These are phyloP conservation scores for Kryptolebias ocellatus DNA, from an alignment of 2,797 vertebrate genomes.

Conservation along the genomic window DNA sequence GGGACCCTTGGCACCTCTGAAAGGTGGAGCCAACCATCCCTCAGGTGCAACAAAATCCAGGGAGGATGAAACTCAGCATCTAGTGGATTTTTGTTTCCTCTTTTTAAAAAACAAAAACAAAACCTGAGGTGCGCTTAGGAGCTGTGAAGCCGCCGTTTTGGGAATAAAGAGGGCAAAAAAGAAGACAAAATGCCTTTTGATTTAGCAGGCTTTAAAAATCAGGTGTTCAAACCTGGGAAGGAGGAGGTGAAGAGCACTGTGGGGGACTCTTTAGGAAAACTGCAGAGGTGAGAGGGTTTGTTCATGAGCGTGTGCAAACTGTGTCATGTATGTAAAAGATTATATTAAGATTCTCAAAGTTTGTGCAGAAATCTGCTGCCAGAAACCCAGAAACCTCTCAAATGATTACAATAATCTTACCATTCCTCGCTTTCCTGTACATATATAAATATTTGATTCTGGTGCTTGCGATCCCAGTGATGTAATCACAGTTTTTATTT, in stretches of 20 bases:
- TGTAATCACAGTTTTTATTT: constrained; percentile 69
- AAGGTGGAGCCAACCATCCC: constrained; percentile 52
- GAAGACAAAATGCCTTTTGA: constrained; percentile 90
- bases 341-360: not conserved
- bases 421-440: constrained; percentile 35
- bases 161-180: constrained; percentile 4
- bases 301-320: constrained; percentile 6
- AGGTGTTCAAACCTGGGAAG: constrained; percentile 89
- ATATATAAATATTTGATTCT: constrained; percentile 73
- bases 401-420: constrained; percentile 19
- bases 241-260: constrained; percentile 90
- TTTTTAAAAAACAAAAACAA: not conserved
- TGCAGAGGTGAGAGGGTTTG: constrained; percentile 89
- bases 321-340: not conserved
- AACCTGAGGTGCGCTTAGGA: constrained; percentile 38
- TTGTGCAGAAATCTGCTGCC: constrained; percentile 10
- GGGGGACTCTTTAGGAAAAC: constrained; percentile 89
- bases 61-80: constrained; percentile 69
- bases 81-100: constrained; percentile 63
- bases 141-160: constrained; percentile 33
- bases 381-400: constrained; percentile 12
- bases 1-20: constrained; percentile 50
- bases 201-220: constrained; percentile 88
- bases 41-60: constrained; percentile 42
- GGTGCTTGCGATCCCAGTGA: constrained; percentile 52